Evolutionary conservation across 2,113 vertebrate genomes (phyloP).

Genomic region (Pica pica): DNA sequence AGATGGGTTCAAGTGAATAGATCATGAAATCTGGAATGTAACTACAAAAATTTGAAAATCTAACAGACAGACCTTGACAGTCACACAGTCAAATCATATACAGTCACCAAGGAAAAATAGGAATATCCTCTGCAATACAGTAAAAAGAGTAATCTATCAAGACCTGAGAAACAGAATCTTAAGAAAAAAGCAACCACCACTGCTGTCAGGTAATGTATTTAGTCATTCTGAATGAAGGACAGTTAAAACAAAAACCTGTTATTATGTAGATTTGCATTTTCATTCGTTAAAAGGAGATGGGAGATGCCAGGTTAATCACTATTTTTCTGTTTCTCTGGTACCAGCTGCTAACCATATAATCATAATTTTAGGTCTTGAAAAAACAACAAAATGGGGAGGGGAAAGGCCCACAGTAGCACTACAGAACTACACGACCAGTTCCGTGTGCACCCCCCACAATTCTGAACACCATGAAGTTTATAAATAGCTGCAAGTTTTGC

Average conservation of each 20-base stretch:
- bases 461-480: not conserved
- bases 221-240: not conserved
- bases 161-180: conserved; percentile 36
- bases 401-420: not conserved
- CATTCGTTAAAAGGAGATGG: not conserved
- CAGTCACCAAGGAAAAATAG: conserved; percentile 34
- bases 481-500: not conserved
- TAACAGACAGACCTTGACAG: conserved; percentile 41
- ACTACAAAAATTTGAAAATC: conserved; percentile 5
- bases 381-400: not conserved
- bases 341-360: not conserved
- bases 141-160: conserved; percentile 39
- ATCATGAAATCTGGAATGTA: not conserved
- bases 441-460: not conserved
- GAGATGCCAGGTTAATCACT: not conserved
- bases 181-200: not conserved
- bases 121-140: conserved; percentile 31
- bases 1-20: not conserved
- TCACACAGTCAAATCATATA: conserved; percentile 35
- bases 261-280: not conserved
- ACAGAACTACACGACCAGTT: not conserved
- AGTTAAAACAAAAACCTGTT: not conserved
- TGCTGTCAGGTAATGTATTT: not conserved
- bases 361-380: not conserved
- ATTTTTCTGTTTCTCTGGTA: not conserved